Base-by-base conservation (phyloP, 1,140 invertebrate species). In the Philaenus spumarius region DNA sequence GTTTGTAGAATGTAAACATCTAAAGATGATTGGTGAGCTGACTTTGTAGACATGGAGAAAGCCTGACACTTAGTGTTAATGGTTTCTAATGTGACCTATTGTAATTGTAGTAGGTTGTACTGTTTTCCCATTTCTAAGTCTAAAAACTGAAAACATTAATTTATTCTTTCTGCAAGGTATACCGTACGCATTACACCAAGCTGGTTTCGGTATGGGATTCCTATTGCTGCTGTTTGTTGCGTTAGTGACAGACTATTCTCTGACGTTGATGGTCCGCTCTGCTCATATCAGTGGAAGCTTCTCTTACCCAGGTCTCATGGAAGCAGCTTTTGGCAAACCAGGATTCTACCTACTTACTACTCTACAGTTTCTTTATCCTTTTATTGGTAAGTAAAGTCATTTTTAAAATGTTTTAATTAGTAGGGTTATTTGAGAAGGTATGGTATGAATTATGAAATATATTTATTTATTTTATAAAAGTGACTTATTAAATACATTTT, bases 361-460 rank as follows among this genome's bases (percentile, higher is more conserved):
- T 22, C 73, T 93, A 43, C 90, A 94, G 68, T 91, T 93, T 67
- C 77, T 89, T 62, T 93, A 93, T 76, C 91, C 90, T 12, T 88
- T 93, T 64, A 86, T 93, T 67, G 89, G 90, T 90, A 77, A 79
- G 76, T 73, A 53, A 15, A 43, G 3, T 54, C 40, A 6, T 34
- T 19, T 9, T 20, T n/a, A n/a, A n/a, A n/a, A n/a, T n/a, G n/a
- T n/a, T n/a, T n/a, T n/a, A n/a, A n/a, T n/a, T n/a, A n/a, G n/a
- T n/a, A n/a, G n/a, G n/a, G n/a, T n/a, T n/a, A n/a, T n/a, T n/a
- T n/a, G n/a, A n/a, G n/a, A n/a, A n/a, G n/a, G n/a, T n/a, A n/a
- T n/a, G n/a, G n/a, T n/a, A n/a, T n/a, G n/a, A n/a, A n/a, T n/a
- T n/a, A n/a, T n/a, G n/a, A n/a, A n/a, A n/a, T n/a, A n/a, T n/a